Conservation (phyloP, 2,888 invertebrate species). For the Acleris literana region DNA sequence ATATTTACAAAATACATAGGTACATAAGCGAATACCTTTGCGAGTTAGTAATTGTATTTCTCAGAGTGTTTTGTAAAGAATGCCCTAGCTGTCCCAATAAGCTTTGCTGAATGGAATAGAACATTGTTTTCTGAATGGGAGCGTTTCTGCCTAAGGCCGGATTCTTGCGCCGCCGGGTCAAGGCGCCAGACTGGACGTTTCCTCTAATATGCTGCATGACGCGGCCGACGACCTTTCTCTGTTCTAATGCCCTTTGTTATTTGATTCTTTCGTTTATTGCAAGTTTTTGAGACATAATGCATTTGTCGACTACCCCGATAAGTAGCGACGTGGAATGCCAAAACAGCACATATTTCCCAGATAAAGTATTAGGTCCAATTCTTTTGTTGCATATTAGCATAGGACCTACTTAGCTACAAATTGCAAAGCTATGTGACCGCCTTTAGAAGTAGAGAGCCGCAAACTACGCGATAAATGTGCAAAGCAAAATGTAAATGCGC, state of each 20-base stretch:
- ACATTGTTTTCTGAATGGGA: constrained; percentile 22
- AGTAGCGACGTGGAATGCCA: too few species aligned
- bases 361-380: too few species aligned
- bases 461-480: too few species aligned
- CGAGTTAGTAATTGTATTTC: not conserved
- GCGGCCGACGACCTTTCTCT: not conserved
- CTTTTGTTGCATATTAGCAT: too few species aligned
- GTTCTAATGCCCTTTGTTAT: not conserved
- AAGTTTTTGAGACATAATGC: not conserved
- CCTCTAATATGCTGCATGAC: constrained; percentile 12
- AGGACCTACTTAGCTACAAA: too few species aligned
- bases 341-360: too few species aligned
- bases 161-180: constrained; percentile 18
- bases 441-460: too few species aligned
- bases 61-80: not conserved
- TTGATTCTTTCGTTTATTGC: not conserved
- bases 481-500: too few species aligned
- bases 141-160: constrained; percentile 9
- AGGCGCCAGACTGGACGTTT: constrained; percentile 4
- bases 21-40: too few species aligned
- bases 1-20: too few species aligned
- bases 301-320: too few species aligned
- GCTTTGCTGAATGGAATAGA: not conserved
- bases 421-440: too few species aligned
- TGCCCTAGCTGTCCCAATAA: constrained; percentile 4